A percentile compares a stretch with the other conserved stretches of the same genome.
phyloP scores from a whole-genome alignment of 1,140 invertebrate genomes.

The Aporrectodea caliginosa region DNA sequence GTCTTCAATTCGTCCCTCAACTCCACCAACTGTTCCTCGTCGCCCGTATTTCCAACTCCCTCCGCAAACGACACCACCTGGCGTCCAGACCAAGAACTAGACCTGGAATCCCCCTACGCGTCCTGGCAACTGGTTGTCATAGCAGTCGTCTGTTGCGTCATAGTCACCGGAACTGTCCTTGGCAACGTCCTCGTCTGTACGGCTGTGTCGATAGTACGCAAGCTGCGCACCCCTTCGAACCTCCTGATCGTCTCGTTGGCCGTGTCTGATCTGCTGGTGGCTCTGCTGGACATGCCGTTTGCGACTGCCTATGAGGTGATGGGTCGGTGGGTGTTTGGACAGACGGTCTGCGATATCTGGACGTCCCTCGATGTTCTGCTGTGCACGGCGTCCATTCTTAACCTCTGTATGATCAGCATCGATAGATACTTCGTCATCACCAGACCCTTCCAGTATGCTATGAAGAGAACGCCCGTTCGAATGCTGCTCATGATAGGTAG shows the following conservation, averaged over 20 bases:
- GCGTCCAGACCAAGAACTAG: too few species aligned
- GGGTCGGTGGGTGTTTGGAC: slow-evolving; percentile 73
- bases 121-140: too few species aligned
- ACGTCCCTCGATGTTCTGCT: slow-evolving; percentile 93
- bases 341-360: slow-evolving; percentile 86
- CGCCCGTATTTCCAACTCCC: too few species aligned
- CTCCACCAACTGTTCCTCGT: too few species aligned
- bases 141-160: too few species aligned
- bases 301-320: slow-evolving; percentile 68
- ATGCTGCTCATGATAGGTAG: slow-evolving; percentile 57
- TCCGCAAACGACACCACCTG: too few species aligned
- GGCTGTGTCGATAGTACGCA: slow-evolving; percentile 56
- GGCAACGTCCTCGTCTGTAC: slow-evolving; percentile 59
- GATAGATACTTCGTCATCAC: slow-evolving; percentile 61
- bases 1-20: too few species aligned
- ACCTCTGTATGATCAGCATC: too few species aligned
- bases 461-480: slow-evolving; percentile 53
- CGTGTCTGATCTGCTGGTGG: slow-evolving; percentile 83
- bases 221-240: slow-evolving; percentile 62
- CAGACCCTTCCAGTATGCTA: slow-evolving; percentile 58
- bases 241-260: too few species aligned
- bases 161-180: too few species aligned
- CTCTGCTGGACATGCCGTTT: slow-evolving; percentile 80
- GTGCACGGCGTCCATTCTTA: slow-evolving; percentile 87
- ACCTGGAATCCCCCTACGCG: too few species aligned